Evolutionary conservation across 2,888 invertebrate species (phyloP), one percentile per base, ranked within the genome.

Genomic region (Coecobrya sp.): DNA sequence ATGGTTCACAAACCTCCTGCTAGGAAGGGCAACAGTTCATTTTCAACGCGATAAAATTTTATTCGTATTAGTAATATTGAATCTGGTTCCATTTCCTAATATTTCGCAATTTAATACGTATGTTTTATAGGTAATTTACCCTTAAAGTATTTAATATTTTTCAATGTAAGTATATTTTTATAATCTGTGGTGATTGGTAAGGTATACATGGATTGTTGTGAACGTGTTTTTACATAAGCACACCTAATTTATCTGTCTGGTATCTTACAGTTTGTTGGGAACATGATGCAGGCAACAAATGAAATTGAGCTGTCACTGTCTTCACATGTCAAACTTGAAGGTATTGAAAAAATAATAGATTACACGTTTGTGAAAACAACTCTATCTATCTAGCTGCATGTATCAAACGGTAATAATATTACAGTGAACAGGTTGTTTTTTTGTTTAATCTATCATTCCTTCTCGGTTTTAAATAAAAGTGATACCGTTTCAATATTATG

Each of bases 21-120:
- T 88, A 86, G 88, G 81, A 88, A 81, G 68, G 81, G 81, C 68
- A 88, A 62, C 88, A 79, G 79, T 79, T 81, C 65, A 52, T 87
- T 81, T 68, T 19, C 10, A 52, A 25, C 52, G n/a, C n/a, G n/a
- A n/a, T n/a, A n/a, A n/a, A n/a, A 49, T 76, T 16, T n/a, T 49
- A 49, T 27, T 16, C 22, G 22, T 45, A 5, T 10, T 27, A 25
- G 3, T 2, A n/a, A 55, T 25, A 52, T 52, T 52, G 11, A 52
- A n/a, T n/a, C n/a, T n/a, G n/a, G n/a, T n/a, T n/a, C 36, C 16
- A 27, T 52, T n/a, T n/a, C n/a, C 16, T 0, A 76, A 45, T 45
- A 3, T 70, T 70, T 68, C 16, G 27, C n/a, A 68, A 10, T 68
- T 25, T 3, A 65, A 65, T 25, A 19, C 25, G 19, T 11, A 65